Conservation (phyloP, 2,113 vertebrate species). For the Drymodes brunneopygia region DNA sequence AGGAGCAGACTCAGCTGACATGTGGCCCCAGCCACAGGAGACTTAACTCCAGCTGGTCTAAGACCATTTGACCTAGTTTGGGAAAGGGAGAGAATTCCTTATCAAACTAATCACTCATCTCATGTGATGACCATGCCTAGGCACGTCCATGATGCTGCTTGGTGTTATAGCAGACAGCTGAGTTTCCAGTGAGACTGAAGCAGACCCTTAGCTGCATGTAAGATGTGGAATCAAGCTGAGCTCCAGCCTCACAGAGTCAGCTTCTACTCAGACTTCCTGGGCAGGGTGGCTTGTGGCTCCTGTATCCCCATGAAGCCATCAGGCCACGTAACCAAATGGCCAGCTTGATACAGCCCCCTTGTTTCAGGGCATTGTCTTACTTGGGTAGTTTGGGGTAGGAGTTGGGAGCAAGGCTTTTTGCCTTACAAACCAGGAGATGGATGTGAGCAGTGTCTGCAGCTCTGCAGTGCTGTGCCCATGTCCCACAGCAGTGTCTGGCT, state of each 20-base stretch:
- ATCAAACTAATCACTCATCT: constrained; percentile 25
- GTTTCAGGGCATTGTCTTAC: neutral
- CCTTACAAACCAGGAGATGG: neutral
- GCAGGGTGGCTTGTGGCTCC: neutral
- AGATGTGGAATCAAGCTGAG: neutral
- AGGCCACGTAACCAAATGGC: neutral
- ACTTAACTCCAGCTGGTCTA: constrained; percentile 1
- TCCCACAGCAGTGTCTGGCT: neutral
- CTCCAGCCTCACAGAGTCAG: neutral
- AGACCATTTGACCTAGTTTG: constrained; percentile 5
- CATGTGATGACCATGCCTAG: neutral
- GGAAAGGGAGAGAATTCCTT: neutral
- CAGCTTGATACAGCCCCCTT: neutral
- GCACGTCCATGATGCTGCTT: fast-evolving
- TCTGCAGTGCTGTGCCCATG: neutral
- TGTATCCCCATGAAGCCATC: neutral
- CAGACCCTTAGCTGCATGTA: neutral
- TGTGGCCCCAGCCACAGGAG: neutral
- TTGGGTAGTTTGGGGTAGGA: neutral
- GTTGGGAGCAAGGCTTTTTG: neutral
- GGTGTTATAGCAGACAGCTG: neutral
- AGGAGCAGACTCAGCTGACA: neutral
- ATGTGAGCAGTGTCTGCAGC: neutral
- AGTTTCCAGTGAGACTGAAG: neutral
- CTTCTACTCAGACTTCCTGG: fast-evolving